Evolutionary conservation across 2,797 vertebrate species (phyloP).

Genomic region (Chelmon rostratus): DNA sequence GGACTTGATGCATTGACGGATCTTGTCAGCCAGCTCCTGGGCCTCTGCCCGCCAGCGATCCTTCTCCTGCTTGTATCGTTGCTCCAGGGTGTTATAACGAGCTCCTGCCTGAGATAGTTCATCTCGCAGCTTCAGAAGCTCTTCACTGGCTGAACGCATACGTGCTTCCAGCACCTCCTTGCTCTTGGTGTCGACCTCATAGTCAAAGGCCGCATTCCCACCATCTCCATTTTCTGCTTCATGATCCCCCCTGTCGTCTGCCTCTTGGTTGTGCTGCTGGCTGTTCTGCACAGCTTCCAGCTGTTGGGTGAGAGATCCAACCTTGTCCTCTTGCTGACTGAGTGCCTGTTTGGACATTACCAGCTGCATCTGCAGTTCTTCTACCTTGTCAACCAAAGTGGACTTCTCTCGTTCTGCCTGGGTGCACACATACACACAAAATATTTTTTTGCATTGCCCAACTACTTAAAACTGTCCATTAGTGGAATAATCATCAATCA

Average conservation of each 20-base stretch:
- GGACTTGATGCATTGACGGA: conserved; percentile 85
- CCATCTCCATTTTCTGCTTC: conserved; percentile 59
- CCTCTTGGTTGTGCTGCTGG: conserved; percentile 56
- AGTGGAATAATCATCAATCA: not conserved
- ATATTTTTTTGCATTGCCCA: not conserved
- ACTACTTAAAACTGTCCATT: not conserved
- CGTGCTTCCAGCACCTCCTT: conserved; percentile 84
- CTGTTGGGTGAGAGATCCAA: conserved; percentile 83
- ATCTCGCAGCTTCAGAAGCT: conserved; percentile 82
- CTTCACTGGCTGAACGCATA: conserved; percentile 82
- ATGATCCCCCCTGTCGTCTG: conserved; percentile 42
- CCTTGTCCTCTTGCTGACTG: conserved; percentile 85
- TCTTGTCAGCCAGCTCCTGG: conserved; percentile 87
- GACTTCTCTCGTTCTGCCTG: conserved; percentile 89
- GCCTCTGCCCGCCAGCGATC: conserved; percentile 86
- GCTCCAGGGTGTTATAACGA: conserved; percentile 82
- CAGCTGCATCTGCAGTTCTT: conserved; percentile 88
- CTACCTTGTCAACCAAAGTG: conserved; percentile 80
- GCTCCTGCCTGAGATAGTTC: conserved; percentile 85
- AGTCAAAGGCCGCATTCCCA: conserved; percentile 70
- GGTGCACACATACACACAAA: conserved; percentile 25
- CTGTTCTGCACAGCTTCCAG: conserved; percentile 77
- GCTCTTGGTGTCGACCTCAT: conserved; percentile 85
- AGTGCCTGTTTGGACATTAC: conserved; percentile 85
- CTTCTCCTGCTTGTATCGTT: conserved; percentile 85